Evolutionary conservation across 2,113 vertebrate species (phyloP), one percentile per base, ranked within the genome.

Genomic region (Tenrec ecaudatus): DNA sequence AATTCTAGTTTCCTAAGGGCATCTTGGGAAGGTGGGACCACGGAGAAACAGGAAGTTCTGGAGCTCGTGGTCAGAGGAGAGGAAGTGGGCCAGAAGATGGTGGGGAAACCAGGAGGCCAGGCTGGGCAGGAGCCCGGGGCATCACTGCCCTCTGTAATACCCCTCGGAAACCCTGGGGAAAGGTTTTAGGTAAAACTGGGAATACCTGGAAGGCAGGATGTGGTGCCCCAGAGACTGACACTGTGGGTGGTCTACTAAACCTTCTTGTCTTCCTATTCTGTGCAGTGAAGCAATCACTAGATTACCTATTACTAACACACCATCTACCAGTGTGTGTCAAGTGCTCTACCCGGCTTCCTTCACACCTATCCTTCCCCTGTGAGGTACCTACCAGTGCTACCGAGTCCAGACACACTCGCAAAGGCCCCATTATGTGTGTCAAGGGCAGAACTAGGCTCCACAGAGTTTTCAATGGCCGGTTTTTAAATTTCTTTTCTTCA

Each of bases 181-280:
- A 93, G 40, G 20, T 78, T 89, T 79, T 68, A 86, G 64, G 29
- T n/a, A n/a, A 66, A 90, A 80, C n/a, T 60, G 2, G 53, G 27
- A 73, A 69, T 90, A 71, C 22, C 78, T 36, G 25, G 80, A 38
- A 93, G 31, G 31, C 47, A 81, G 81, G 31, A 43, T 12, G 1
- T n/a, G 27, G 36, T 7, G 17, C 3, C 11, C 58, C 73, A 81
- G 33, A 3, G 36, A 38, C 29, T n/a, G 40, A 82, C 22, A 19
- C 15, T 2, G 2, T 33, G 43, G 69, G 82, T 4, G 68, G 40
- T 80, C 58, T 43, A 5, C 77, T 12, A 23, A 73, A 78, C 43
- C 16, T 40, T 38, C 16, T 53, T 60, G 40, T 89, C 62, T 90
- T 69, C 15, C 60, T 27, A 82, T 88, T 84, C 58, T 36, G 57